Base-by-base conservation (phyloP, 2,797 vertebrate species). In the Brotula barbata region DNA sequence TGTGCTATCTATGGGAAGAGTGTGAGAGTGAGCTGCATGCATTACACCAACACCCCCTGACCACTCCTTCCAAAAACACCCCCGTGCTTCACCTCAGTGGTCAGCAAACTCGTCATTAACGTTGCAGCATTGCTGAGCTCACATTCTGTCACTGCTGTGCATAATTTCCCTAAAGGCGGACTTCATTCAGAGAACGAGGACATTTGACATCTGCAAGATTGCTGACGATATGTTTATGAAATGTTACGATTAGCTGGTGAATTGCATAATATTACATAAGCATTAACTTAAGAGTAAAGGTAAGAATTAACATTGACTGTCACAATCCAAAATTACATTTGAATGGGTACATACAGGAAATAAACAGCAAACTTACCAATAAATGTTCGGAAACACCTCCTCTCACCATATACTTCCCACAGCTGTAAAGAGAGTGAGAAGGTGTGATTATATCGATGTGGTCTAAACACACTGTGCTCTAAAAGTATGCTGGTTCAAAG, bases 361-460 rank as follows among this genome's bases (percentile, higher is more conserved):
- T 9, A 33, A 33, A 6, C 31, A 22, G 20, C 36, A 31, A 10
- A 81, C 87, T 93, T 93, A 98, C 97, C 96, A 63, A 98, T 96
- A 85, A 98, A 98, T 0, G 97, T 98, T 66, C 97, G 89, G 53
- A 95, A 86, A 65, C 97, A 99, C 83, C 95, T 93, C 76, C 97
- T 90, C 49, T 98, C 96, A 15, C 87, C 90, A 49, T 99, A 99
- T 16, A 98, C 96, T 68, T 98, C 97, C 97, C 97, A 99, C 0
- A 99, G 82, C 97, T 99, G 80, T 34, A 54, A 12, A 58, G 37
- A 72, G 15, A 80, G 25, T 50, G 7, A 25, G 21, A 0, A 20
- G 28, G 57, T 16, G 8, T 15, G 2, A 42, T 45, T 1, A 16
- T 58, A 17, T 49, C n/a, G 7, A 73, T 5, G 7, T n/a, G 21